A percentile compares a stretch with the other conserved stretches of the same genome.
Evolutionary conservation across 2,888 invertebrate species (phyloP).

Genomic region (Erynnis tages): DNA sequence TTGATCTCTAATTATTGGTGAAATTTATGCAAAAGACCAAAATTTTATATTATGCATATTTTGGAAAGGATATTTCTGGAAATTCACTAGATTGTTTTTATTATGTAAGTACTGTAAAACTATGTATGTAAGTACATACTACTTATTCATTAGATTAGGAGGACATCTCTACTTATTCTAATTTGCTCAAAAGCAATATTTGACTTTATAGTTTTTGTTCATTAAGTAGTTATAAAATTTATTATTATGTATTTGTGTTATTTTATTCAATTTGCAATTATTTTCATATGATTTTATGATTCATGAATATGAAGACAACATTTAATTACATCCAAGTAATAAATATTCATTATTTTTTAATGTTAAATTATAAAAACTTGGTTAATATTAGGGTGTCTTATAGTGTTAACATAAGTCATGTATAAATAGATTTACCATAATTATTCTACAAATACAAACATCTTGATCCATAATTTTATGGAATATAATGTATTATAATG

Average conservation of each 20-base stretch:
- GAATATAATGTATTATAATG: too few species aligned
- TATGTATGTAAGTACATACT: constrained; percentile 29
- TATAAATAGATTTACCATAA: too few species aligned
- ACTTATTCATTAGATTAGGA: constrained; percentile 16
- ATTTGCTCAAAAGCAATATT: constrained; percentile 43
- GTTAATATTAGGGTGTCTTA: too few species aligned
- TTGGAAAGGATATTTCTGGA: neutral
- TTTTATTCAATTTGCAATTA: constrained; percentile 8
- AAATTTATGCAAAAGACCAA: constrained; percentile 24
- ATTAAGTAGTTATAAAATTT: constrained; percentile 13
- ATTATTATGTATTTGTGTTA: too few species aligned
- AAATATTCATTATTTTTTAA: too few species aligned
- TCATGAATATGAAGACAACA: neutral
- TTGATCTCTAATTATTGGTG: constrained; percentile 31
- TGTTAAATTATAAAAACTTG: too few species aligned
- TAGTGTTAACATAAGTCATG: too few species aligned
- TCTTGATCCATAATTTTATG: too few species aligned
- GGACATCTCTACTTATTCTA: constrained; percentile 33
- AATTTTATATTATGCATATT: constrained; percentile 4
- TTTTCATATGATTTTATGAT: neutral
- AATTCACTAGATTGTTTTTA: too few species aligned
- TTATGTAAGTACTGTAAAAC: constrained; percentile 2
- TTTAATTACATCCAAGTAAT: constrained; percentile 5
- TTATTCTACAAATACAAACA: too few species aligned
- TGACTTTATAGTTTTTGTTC: constrained; percentile 16